A percentile compares a stretch with the other conserved stretches of the same genome.
Evolutionary conservation across 2,797 vertebrate species (phyloP).

Genomic region (Carapus acus): DNA sequence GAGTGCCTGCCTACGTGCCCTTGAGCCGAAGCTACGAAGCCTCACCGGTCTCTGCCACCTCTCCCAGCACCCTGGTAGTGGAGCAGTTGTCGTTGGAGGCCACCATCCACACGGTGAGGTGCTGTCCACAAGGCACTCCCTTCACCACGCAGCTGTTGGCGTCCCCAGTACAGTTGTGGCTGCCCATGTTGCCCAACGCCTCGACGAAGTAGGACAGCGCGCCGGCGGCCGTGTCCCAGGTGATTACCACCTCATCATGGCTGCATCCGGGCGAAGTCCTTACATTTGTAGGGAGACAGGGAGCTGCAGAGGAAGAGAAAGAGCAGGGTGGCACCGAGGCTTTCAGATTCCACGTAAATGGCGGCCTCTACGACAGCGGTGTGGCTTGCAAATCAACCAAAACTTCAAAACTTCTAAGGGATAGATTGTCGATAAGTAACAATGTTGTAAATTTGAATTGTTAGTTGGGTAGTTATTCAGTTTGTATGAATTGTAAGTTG

Average conservation of each 20-base stretch:
- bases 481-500: no score
- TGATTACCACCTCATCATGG: slow-evolving; percentile 46
- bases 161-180: slow-evolving; percentile 69
- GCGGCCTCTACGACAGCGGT: no score
- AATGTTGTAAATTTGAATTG: no score
- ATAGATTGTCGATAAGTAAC: no score
- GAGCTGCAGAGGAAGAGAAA: slow-evolving; percentile 39
- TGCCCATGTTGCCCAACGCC: slow-evolving; percentile 60
- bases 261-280: slow-evolving; percentile 50
- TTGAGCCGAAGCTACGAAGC: not conserved
- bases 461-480: no score
- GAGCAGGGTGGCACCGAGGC: no score
- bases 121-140: slow-evolving; percentile 67
- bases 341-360: no score
- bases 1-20: no score
- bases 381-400: no score
- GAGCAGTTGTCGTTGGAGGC: slow-evolving; percentile 68
- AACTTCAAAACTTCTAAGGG: no score
- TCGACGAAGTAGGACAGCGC: slow-evolving; percentile 64
- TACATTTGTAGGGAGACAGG: slow-evolving; percentile 70
- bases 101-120: slow-evolving; percentile 67
- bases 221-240: slow-evolving; percentile 68
- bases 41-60: slow-evolving; percentile 67
- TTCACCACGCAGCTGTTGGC: slow-evolving; percentile 62
- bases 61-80: slow-evolving; percentile 57